These are phyloP conservation scores for Hypomesus transpacificus DNA, from an alignment of 2,113 vertebrate species.

Conservation along the genomic window DNA sequence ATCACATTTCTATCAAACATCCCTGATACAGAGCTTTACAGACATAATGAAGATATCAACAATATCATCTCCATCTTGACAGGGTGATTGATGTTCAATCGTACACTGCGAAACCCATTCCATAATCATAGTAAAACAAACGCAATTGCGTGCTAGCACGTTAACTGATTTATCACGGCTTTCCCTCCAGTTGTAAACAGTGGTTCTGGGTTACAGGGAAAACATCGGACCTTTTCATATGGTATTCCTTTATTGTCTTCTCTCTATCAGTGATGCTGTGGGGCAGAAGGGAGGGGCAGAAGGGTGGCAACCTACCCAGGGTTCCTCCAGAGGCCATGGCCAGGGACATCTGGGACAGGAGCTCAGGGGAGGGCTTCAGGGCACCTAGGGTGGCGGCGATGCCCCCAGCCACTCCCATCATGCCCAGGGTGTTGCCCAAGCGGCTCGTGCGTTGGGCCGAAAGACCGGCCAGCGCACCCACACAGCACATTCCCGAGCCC, in stretches of 20 bases:
- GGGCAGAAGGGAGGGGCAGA: neutral
- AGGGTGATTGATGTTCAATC: conserved; percentile 50
- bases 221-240: neutral
- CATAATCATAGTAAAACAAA: conserved; percentile 25
- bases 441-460: conserved; percentile 70
- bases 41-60: conserved; percentile 25
- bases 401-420: conserved; percentile 70
- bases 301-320: conserved; percentile 41
- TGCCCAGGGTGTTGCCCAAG: conserved; percentile 69
- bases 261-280: neutral
- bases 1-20: conserved; percentile 42
- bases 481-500: conserved; percentile 71
- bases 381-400: conserved; percentile 67
- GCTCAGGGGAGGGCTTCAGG: conserved; percentile 70
- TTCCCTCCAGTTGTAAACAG: conserved; percentile 32
- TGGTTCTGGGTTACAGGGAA: conserved; percentile 15
- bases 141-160: conserved; percentile 28
- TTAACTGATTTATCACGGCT: conserved; percentile 32
- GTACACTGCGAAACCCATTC: conserved; percentile 23
- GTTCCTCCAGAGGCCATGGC: conserved; percentile 71
- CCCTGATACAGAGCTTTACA: conserved; percentile 31
- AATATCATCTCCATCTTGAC: conserved; percentile 16
- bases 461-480: conserved; percentile 68
- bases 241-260: no score
- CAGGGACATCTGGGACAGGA: conserved; percentile 75